Base-by-base conservation (phyloP, 2,797 vertebrate genomes). In the Schizothorax lantsangensis region DNA sequence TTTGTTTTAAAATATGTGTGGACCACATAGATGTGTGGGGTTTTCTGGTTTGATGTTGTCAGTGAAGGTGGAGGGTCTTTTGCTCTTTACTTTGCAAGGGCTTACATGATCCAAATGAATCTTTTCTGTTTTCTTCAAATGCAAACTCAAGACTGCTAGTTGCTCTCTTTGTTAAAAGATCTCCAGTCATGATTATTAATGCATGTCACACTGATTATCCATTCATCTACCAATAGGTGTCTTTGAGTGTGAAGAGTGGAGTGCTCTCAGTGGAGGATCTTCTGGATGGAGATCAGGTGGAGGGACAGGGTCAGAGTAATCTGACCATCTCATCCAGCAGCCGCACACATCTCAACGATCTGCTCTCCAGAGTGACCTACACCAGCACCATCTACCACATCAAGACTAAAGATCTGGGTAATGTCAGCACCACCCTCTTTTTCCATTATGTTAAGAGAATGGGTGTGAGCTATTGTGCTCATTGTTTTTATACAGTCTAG, bases 301-400 rank as follows among this genome's bases (percentile, higher is more conserved):
- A 84, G 74, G 95, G 94, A 68, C 85, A 91, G 84, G 92, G 92
- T n/a, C 84, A 91, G 84, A 93, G 88, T 45, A 38, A 47, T 14
- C 71, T 96, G 82, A 90, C 10, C 19, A 79, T 96, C 52, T 91
- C 89, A 1, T 94, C 94, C 36, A 79, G n/a, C 26, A 77, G 68
- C 82, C 90, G 86, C 85, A 43, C 79, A 52, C 62, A 88, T 21
- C 88, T 96, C 79, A 95, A 95, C 54, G 52, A 91, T 82, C 87
- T 95, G 74, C 92, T 96, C 71, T 79, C 89, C 19, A 90, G 91
- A 5, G 75, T 95, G 73, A 94, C 92, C 1, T 96, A 96, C 71
- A 94, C 93, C 62, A 96, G 93, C 90, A 91, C 85, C 0, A n/a
- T 88, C 21, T 96, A 95, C 84, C 91, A 91, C 14, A 81, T 89